These are phyloP conservation scores for Amniataba percoides DNA, from an alignment of 2,797 vertebrate species.

Conservation along the genomic window DNA sequence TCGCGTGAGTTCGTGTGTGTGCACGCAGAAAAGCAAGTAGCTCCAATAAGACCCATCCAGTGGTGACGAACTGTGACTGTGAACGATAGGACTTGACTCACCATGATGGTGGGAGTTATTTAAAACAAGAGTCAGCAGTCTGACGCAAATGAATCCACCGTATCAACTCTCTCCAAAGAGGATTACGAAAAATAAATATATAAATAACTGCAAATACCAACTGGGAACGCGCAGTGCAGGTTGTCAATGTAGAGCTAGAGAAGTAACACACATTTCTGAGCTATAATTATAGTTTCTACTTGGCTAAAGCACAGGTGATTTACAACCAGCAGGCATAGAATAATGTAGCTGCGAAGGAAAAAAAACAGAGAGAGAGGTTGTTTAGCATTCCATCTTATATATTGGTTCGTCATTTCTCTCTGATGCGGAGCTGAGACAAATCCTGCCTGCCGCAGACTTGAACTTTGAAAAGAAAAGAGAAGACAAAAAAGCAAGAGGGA, in stretches of 20 bases:
- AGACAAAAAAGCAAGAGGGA: constrained; percentile 33
- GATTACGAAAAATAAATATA: constrained; percentile 70
- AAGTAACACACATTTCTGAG: constrained; percentile 46
- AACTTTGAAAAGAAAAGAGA: constrained; percentile 44
- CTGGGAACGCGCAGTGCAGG: constrained; percentile 31
- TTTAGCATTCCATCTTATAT: constrained; percentile 32
- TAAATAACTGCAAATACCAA: constrained; percentile 66
- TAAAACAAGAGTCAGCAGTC: constrained; percentile 76
- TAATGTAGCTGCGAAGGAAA: constrained; percentile 15
- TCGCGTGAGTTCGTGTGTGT: constrained; percentile 13
- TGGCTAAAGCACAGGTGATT: constrained; percentile 50
- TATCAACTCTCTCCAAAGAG: constrained; percentile 73
- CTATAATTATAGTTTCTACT: constrained; percentile 50
- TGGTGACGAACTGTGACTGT: constrained; percentile 71
- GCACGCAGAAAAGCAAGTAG: constrained; percentile 34
- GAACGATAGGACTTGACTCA: constrained; percentile 79
- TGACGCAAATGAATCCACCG: constrained; percentile 78
- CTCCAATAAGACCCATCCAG: constrained; percentile 68
- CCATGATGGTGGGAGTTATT: constrained; percentile 80
- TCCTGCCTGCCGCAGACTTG: constrained; percentile 25
- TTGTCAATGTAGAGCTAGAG: constrained; percentile 28
- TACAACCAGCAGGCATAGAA: constrained; percentile 39
- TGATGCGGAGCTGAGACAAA: constrained; percentile 39
- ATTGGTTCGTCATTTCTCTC: constrained; percentile 19
- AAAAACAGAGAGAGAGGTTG: background rate